Evolutionary conservation across 2,797 vertebrate species (phyloP).

Genomic region (Chelonia mydas): DNA sequence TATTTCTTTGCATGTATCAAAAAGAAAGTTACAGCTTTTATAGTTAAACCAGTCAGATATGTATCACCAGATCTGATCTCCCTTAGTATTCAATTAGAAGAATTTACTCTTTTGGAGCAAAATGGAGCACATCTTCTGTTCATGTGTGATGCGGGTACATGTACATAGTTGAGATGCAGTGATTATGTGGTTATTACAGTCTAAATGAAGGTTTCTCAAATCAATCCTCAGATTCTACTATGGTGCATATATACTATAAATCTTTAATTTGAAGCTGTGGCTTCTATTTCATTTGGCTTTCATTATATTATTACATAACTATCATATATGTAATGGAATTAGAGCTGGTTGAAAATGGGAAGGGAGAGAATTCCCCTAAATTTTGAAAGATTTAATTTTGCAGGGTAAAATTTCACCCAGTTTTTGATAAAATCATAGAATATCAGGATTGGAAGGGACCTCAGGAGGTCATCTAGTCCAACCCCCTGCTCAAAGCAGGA

Average conservation of each 20-base stretch:
- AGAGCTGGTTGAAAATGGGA: background rate
- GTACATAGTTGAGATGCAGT: background rate
- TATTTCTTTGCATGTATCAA: background rate
- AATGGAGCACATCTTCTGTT: background rate
- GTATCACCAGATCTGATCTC: background rate
- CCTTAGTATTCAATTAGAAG: background rate
- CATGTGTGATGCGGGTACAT: background rate
- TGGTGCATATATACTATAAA: background rate
- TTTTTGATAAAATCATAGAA: background rate
- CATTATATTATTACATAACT: background rate
- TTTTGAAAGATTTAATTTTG: background rate
- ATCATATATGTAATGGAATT: background rate
- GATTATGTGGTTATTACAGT: background rate
- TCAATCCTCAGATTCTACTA: background rate
- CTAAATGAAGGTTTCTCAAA: background rate
- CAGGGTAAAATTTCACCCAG: background rate
- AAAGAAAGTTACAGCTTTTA: background rate
- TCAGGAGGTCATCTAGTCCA: too few species aligned
- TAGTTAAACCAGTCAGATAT: background rate
- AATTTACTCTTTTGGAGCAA: background rate
- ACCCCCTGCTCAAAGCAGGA: too few species aligned
- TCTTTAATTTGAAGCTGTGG: background rate
- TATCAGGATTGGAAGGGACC: too few species aligned
- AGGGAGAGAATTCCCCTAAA: background rate
- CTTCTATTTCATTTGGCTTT: background rate